These are phyloP conservation scores for Acrossocheilus wenchowensis DNA, from an alignment of 2,797 vertebrate species.

Conservation along the genomic window DNA sequence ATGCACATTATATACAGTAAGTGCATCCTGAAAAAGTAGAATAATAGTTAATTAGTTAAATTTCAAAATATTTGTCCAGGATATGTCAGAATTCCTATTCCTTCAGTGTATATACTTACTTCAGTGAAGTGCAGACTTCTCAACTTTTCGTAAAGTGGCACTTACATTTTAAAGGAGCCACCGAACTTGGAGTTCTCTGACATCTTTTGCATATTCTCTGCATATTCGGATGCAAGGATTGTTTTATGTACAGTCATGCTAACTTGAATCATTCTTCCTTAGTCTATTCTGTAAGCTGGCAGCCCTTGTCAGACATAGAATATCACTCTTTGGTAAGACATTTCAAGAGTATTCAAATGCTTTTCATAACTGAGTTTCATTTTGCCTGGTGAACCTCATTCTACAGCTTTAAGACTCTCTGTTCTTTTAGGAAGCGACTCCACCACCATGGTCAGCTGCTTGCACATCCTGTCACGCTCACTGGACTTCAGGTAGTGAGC, in stretches of 20 bases:
- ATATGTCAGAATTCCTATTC: neutral
- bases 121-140: neutral
- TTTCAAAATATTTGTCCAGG: neutral
- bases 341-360: neutral
- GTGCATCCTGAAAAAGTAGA: neutral
- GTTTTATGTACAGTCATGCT: slow-evolving; percentile 28
- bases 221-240: neutral
- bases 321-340: slow-evolving; percentile 98
- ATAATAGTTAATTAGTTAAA: neutral
- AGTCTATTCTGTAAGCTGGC: slow-evolving; percentile 99
- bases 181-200: neutral
- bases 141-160: neutral
- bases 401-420: slow-evolving; percentile 18
- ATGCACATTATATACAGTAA: no score
- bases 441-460: slow-evolving; percentile 94
- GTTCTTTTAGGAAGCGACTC: slow-evolving; percentile 87
- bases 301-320: slow-evolving; percentile 98
- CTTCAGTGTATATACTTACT: neutral
- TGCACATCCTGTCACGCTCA: slow-evolving; percentile 93
- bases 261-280: slow-evolving; percentile 65
- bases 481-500: slow-evolving; percentile 90
- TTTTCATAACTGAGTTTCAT: neutral
- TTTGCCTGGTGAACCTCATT: neutral
- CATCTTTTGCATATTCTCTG: neutral
- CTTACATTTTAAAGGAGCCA: neutral